A percentile compares a stretch with the other conserved stretches of the same genome.
phyloP scores from a whole-genome alignment of 2,888 invertebrate genomes.

The Mongoloraphidia duomilia region DNA sequence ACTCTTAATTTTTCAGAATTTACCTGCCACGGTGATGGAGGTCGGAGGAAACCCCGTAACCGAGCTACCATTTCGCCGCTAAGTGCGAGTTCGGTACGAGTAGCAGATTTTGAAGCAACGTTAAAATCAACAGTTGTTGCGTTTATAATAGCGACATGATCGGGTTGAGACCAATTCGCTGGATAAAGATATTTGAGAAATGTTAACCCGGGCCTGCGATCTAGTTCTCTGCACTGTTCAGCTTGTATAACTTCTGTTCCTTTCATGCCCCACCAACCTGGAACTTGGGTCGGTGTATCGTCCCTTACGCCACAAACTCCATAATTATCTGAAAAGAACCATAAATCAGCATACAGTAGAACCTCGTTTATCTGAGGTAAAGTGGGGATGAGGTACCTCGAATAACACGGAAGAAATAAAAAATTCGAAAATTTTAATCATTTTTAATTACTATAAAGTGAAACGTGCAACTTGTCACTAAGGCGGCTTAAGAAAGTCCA shows the following conservation, averaged over 20 bases:
- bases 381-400: no score
- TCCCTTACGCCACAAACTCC: constrained; percentile 68
- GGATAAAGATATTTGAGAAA: constrained; percentile 80
- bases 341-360: not conserved
- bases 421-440: no score
- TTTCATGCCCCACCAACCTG: constrained; percentile 83
- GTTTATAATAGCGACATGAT: constrained; percentile 73
- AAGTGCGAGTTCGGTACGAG: constrained; percentile 49
- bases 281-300: constrained; percentile 65
- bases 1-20: constrained; percentile 54
- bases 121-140: constrained; percentile 72
- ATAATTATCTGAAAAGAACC: constrained; percentile 43
- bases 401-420: no score
- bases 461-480: no score
- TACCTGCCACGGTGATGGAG: constrained; percentile 58
- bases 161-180: constrained; percentile 76
- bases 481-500: no score
- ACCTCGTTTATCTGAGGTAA: no score
- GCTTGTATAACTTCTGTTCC: constrained; percentile 48
- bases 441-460: no score
- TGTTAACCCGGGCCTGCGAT: constrained; percentile 76
- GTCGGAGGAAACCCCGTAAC: constrained; percentile 67
- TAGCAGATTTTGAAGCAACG: constrained; percentile 49
- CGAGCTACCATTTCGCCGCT: constrained; percentile 64
- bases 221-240: constrained; percentile 61